Conservation (phyloP, 2,888 invertebrate species). For the Rhopalosiphum nymphaeae region DNA sequence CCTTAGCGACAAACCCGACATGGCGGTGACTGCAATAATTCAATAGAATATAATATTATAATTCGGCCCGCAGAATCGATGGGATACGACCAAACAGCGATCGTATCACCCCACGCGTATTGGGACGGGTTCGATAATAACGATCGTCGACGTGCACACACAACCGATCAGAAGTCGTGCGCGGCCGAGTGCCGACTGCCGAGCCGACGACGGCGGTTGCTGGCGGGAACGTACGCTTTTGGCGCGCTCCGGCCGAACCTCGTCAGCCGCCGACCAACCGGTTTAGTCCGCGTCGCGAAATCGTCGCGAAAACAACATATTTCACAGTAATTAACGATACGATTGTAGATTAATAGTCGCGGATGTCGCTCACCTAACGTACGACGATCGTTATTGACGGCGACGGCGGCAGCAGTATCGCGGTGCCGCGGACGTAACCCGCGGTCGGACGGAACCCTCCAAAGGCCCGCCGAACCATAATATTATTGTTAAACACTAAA, state of each 20-base stretch:
- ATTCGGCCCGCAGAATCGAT: too few species aligned
- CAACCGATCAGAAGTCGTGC: neutral
- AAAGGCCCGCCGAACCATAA: neutral
- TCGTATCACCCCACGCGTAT: neutral
- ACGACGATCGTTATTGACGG: neutral
- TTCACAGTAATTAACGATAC: neutral
- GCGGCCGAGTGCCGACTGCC: conserved; percentile 13
- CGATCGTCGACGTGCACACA: neutral
- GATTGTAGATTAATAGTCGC: neutral
- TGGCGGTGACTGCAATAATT: neutral
- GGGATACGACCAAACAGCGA: neutral
- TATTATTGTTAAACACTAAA: neutral
- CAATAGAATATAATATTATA: neutral
- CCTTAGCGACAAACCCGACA: conserved; percentile 62
- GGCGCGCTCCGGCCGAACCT: neutral
- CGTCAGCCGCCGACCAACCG: conserved; percentile 10
- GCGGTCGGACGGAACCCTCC: neutral
- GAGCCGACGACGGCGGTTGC: neutral
- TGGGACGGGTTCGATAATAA: neutral
- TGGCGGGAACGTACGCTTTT: neutral
- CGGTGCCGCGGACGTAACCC: neutral
- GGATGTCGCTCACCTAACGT: neutral
- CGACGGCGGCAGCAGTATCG: neutral
- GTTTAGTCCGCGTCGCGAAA: neutral
- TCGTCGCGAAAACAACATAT: neutral